phyloP scores from a whole-genome alignment of 2,113 vertebrate species.

The Ceyx melanurus region DNA sequence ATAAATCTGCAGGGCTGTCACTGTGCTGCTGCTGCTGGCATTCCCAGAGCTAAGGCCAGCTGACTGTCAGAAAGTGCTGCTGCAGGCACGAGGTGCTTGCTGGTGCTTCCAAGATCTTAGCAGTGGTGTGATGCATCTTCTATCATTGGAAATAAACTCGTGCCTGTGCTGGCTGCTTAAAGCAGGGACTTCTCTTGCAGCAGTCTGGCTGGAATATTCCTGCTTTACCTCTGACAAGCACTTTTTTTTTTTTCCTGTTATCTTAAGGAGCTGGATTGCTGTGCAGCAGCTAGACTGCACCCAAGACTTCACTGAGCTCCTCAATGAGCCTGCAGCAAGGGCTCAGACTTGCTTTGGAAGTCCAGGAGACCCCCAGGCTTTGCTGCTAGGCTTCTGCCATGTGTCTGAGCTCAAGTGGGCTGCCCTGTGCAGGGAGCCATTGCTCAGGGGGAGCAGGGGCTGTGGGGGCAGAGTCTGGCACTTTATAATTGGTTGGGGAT shows the following conservation, averaged over 20 bases:
- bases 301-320: background rate
- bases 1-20: background rate
- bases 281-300: background rate
- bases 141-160: background rate
- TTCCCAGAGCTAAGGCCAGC: background rate
- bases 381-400: background rate
- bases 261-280: background rate
- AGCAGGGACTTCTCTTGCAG: background rate
- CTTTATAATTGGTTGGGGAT: slow-evolving; percentile 14
- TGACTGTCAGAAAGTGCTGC: background rate
- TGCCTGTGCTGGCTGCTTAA: background rate
- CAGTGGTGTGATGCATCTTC: background rate
- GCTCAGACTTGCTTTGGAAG: background rate
- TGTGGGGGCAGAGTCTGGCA: background rate
- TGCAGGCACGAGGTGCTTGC: background rate
- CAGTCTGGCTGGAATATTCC: background rate
- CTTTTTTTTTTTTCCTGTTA: background rate
- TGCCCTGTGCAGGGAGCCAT: background rate
- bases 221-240: background rate
- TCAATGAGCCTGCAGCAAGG: background rate
- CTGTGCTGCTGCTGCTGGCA: background rate
- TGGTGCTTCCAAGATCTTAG: background rate
- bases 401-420: background rate
- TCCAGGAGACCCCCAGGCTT: background rate
- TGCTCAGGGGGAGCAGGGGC: accelerated